Percentiles rank a stretch among this genome's conserved stretches.
These are phyloP conservation scores for Silurus meridionalis DNA, from an alignment of 2,113 vertebrate species.

Conservation along the genomic window DNA sequence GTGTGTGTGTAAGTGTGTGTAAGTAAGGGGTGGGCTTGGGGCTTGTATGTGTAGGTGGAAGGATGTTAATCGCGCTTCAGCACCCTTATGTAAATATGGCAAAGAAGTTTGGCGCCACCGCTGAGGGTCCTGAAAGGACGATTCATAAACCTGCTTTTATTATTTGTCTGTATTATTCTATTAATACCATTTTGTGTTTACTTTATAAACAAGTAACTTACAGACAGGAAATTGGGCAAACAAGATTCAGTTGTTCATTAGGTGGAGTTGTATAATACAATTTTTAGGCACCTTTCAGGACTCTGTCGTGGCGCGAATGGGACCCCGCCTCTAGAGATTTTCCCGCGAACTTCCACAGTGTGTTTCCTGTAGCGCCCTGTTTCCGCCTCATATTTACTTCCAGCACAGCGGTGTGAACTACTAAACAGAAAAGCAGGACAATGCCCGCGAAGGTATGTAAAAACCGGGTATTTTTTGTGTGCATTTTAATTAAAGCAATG, in stretches of 20 bases:
- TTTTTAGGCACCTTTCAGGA: slow-evolving; percentile 65
- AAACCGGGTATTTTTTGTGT: neutral
- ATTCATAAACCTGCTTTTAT: neutral
- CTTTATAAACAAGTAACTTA: fast-evolving
- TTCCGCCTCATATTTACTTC: neutral
- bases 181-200: neutral
- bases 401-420: fast-evolving
- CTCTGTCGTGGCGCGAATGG: slow-evolving; percentile 65
- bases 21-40: too few relatives aligned
- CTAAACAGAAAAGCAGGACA: slow-evolving; percentile 10
- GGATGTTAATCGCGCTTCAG: neutral
- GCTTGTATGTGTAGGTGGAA: neutral
- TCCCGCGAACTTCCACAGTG: slow-evolving; percentile 51
- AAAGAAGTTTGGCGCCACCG: slow-evolving; percentile 68
- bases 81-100: slow-evolving; percentile 61
- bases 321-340: slow-evolving; percentile 41
- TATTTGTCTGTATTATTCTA: neutral
- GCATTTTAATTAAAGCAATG: neutral
- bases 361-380: slow-evolving; percentile 23
- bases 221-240: neutral
- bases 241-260: neutral
- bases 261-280: neutral
- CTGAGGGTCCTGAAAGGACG: slow-evolving; percentile 56
- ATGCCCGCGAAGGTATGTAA: slow-evolving; percentile 63
- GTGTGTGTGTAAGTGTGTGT: neutral